Evolutionary conservation across 2,888 invertebrate genomes (phyloP), one percentile per base, ranked within the genome.

Genomic region (Blomia tropicalis): DNA sequence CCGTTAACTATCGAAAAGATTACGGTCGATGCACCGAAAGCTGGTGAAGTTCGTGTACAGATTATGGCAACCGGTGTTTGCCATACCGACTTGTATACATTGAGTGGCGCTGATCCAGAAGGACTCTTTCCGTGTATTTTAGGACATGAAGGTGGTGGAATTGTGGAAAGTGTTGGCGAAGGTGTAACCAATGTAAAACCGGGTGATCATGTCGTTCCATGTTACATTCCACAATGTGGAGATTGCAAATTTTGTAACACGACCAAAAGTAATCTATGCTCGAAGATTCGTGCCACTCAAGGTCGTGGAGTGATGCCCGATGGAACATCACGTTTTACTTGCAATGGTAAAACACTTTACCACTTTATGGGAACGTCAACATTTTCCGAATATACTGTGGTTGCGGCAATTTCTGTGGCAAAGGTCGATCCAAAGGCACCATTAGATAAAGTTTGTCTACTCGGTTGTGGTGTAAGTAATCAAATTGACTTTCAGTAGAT

Each of bases 291-390:
- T 31, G 60, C 67, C 17, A 71, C 73, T 19, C 73, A 79, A 75
- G 92, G 92, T 0, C 80, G 82, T 70, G 93, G 93, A 41, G 75
- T 87, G 2, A 85, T 93, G 87, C 91, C 92, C 1, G 88, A 93
- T 74, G 91, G 90, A 22, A 89, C 89, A 0, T 80, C 81, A 7
- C 80, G 93, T 53, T 90, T 93, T 74, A 82, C 80, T 30, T 85
- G 84, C 74, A 84, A 85, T 67, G 87, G 85, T 1, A 77, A 90
- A 74, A 78, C 79, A 54, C 70, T 93, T 7, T 86, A 77, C 71
- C 92, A 93, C 74, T 95, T 90, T 71, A 93, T 95, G 93, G 93
- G 93, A n/a, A 87, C 87, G 68, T 91, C 90, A 0, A 90, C 91
- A 0, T 95, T 95, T 73, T 82, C 85, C 66, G 87, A 93, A 56